Evolutionary conservation across 2,888 invertebrate species (phyloP).

Genomic region (Fabriciana adippe): DNA sequence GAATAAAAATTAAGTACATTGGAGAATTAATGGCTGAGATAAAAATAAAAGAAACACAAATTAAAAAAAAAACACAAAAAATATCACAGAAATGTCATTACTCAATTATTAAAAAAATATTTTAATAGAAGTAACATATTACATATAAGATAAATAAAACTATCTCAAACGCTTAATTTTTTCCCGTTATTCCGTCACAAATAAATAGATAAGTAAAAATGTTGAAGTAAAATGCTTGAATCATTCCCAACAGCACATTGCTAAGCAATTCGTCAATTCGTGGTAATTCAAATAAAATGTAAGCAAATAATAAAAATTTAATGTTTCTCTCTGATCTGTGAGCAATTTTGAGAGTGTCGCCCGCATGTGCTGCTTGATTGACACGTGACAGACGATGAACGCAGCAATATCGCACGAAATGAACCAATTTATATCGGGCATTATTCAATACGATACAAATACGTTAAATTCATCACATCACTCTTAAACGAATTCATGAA

Average conservation of each 20-base stretch:
- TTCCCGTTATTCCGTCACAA: too few species aligned
- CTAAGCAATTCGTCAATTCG: neutral
- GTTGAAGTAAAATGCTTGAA: neutral
- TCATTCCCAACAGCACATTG: neutral
- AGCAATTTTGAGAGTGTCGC: conserved; percentile 36
- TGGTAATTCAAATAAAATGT: neutral
- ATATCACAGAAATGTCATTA: too few species aligned
- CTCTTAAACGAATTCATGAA: conserved; percentile 15
- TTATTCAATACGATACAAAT: conserved; percentile 30
- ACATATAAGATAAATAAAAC: too few species aligned
- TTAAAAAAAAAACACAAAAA: too few species aligned
- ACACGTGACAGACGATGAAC: conserved; percentile 33
- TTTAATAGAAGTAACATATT: too few species aligned
- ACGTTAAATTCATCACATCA: conserved; percentile 23
- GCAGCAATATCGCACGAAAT: conserved; percentile 34
- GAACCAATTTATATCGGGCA: conserved; percentile 31
- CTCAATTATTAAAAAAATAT: too few species aligned
- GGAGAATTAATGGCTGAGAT: too few species aligned
- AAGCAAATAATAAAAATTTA: conserved; percentile 20
- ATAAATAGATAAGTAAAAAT: neutral
- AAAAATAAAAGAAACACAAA: too few species aligned
- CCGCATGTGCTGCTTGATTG: conserved; percentile 35
- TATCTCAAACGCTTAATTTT: too few species aligned
- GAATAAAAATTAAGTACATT: too few species aligned
- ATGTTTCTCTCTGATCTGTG: conserved; percentile 33